phyloP scores from a whole-genome alignment of 2,113 vertebrate genomes.

The Lepus timidus region DNA sequence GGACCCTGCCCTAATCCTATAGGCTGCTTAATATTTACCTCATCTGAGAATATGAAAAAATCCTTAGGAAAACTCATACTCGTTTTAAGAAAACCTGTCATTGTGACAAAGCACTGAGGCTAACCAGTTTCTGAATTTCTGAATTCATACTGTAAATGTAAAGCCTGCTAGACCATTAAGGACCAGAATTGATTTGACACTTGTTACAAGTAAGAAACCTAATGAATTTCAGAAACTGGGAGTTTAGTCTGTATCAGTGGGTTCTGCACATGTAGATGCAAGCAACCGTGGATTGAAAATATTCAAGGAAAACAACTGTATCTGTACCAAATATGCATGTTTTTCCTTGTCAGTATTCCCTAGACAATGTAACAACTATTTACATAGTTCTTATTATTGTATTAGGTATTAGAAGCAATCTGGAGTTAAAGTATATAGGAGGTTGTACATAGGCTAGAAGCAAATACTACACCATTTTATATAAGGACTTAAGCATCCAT shows the following conservation, averaged over 20 bases:
- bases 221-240: background rate
- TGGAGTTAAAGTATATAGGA: too few relatives aligned
- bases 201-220: background rate
- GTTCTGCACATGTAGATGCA: too few relatives aligned
- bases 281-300: too few relatives aligned
- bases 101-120: background rate
- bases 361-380: too few relatives aligned
- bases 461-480: too few relatives aligned
- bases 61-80: background rate
- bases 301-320: too few relatives aligned
- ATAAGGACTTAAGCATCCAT: too few relatives aligned
- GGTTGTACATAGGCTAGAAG: too few relatives aligned
- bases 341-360: too few relatives aligned
- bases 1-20: background rate
- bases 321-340: too few relatives aligned
- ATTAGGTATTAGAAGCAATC: too few relatives aligned
- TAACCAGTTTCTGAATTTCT: background rate
- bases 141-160: background rate
- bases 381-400: too few relatives aligned
- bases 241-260: background rate
- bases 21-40: background rate
- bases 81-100: background rate
- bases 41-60: conserved; percentile 14
- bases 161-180: background rate
- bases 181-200: background rate